Evolutionary conservation across 2,888 invertebrate species (phyloP), one percentile per base, ranked within the genome.

Genomic region (Rhagophthalmus giganteus): DNA sequence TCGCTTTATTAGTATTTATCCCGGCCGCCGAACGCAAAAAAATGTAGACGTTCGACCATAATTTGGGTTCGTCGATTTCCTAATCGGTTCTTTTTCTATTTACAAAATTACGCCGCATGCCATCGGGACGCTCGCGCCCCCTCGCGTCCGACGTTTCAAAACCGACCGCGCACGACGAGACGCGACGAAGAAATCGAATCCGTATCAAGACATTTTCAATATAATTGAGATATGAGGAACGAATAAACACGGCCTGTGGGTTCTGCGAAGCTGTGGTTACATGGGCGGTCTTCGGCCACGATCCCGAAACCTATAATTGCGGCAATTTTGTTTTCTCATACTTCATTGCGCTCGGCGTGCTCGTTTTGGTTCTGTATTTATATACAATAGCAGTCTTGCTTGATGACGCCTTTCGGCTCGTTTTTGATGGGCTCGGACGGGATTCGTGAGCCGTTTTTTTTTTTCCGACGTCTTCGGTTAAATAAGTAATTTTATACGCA

Each of bases 291-390:
- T 67, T 55, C 63, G 62, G 63, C 68, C 70, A 69, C 68, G 68
- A 68, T 68, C 66, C 68, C 69, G 64, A 72, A 71, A 72, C 72
- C 71, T 64, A 63, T 72, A 71, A 72, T 72, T 71, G 72, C 69
- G 65, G 72, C 70, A 72, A 72, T 72, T 72, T 71, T 66, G 66
- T 70, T 69, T 70, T 70, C 71, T 71, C 70, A 70, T 71, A 70
- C 69, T 70, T 69, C 67, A 70, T 69, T 60, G 66, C 65, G 62
- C 62, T 68, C 59, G 64, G 62, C 60, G 62, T 67, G 65, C 65
- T 69, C 62, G 69, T 70, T 70, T 68, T 66, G 67, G 65, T 54
- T 58, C n/a, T n/a, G n/a, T n/a, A n/a, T n/a, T n/a, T n/a, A n/a
- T n/a, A n/a, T n/a, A n/a, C n/a, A n/a, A 58, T 59, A 58, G 55